Conservation (phyloP, 2,113 vertebrate species). For the Triplophysa dalaica region DNA sequence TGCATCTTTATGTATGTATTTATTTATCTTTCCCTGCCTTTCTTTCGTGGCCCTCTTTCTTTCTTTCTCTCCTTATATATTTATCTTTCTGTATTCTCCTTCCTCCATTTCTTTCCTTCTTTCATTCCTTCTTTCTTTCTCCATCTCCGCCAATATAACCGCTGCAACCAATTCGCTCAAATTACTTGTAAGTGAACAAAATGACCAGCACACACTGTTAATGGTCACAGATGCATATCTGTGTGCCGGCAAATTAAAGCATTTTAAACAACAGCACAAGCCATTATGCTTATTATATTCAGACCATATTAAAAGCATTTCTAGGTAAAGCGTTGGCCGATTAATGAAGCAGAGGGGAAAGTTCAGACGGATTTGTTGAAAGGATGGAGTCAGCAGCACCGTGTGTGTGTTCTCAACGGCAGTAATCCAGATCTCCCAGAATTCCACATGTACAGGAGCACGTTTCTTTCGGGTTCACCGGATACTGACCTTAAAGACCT, state of each 20-base stretch:
- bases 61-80: not conserved
- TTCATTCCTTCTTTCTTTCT: not conserved
- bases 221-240: conserved; percentile 19
- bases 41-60: not conserved
- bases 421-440: conserved; percentile 34
- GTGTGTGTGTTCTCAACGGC: conserved; percentile 15
- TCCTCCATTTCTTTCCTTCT: not conserved
- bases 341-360: conserved; percentile 33
- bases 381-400: not conserved
- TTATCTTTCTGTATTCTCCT: not conserved
- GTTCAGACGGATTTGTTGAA: not conserved
- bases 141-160: not conserved
- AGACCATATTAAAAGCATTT: conserved; percentile 28
- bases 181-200: conserved; percentile 28
- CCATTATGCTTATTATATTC: conserved; percentile 40
- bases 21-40: not conserved
- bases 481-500: conserved; percentile 21
- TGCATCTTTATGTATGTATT: too few relatives aligned
- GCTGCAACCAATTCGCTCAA: conserved; percentile 5
- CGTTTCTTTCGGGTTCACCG: conserved; percentile 1
- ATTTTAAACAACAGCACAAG: conserved; percentile 28
- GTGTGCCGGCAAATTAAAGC: conserved; percentile 8
- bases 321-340: conserved; percentile 14
- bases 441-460: conserved; percentile 18
- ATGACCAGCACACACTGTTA: conserved; percentile 28